Evolutionary conservation across 2,888 invertebrate species (phyloP).

Genomic region (Sturmia bella): DNA sequence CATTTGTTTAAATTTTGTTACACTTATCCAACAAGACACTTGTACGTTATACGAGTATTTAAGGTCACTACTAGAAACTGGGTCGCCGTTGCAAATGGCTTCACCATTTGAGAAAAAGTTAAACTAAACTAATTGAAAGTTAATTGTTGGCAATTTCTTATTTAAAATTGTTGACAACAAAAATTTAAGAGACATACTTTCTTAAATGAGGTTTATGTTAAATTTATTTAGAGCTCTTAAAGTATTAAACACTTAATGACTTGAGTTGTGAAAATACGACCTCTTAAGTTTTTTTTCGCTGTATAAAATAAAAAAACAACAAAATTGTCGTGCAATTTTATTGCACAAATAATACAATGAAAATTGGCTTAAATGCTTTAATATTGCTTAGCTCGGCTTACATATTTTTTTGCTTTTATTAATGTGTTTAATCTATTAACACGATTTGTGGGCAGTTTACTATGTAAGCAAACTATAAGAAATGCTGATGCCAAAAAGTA

Average conservation of each 20-base stretch:
- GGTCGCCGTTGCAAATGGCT: conserved; percentile 58
- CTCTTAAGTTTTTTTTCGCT: conserved; percentile 4
- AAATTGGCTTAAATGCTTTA: conserved; percentile 39
- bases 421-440: background rate
- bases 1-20: conserved; percentile 9
- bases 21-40: background rate
- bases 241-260: conserved; percentile 61
- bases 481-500: too few relatives aligned
- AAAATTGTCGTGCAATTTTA: conserved; percentile 54
- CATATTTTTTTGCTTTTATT: conserved; percentile 3
- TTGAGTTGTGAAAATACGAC: conserved; percentile 48
- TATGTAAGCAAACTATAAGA: too few relatives aligned
- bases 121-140: conserved; percentile 67
- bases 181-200: background rate
- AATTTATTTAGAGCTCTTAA: conserved; percentile 21
- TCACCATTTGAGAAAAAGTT: conserved; percentile 40
- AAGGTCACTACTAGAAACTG: conserved; percentile 52
- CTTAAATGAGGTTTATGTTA: too few relatives aligned
- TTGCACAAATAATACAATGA: conserved; percentile 34
- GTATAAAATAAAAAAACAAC: conserved; percentile 25
- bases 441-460: too few relatives aligned
- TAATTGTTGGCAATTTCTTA: conserved; percentile 63
- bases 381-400: conserved; percentile 50
- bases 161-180: conserved; percentile 17
- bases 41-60: conserved; percentile 3